Percentiles rank a stretch among this genome's conserved stretches.
These are phyloP conservation scores for Conistra vaccinii DNA, from an alignment of 2,888 invertebrate species.

Conservation along the genomic window DNA sequence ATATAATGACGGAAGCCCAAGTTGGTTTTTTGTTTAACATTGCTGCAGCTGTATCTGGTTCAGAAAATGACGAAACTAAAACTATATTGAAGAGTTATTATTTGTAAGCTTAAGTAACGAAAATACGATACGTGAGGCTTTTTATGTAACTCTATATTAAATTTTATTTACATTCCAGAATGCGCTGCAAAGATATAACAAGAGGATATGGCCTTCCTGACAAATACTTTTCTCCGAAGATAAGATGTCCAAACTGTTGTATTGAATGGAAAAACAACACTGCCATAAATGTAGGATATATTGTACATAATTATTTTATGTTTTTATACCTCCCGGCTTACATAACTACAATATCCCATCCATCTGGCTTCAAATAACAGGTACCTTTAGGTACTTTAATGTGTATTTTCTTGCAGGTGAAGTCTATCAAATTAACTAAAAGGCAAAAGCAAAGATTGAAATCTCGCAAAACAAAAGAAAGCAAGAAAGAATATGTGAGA, in stretches of 20 bases:
- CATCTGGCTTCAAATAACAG: not conserved
- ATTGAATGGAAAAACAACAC: constrained; percentile 79
- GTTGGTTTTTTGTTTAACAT: constrained; percentile 80
- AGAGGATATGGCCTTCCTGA: constrained; percentile 79
- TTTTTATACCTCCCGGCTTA: too few relatives aligned
- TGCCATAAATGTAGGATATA: constrained; percentile 73
- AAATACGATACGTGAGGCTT: not conserved
- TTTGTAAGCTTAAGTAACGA: constrained; percentile 80
- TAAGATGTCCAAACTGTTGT: constrained; percentile 82
- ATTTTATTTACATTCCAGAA: constrained; percentile 71
- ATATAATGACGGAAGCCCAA: constrained; percentile 79
- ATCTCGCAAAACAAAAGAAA: constrained; percentile 59
- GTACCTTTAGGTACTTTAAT: too few relatives aligned
- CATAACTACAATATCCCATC: too few relatives aligned
- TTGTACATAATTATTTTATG: too few relatives aligned
- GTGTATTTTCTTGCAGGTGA: constrained; percentile 73
- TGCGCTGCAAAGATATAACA: constrained; percentile 80
- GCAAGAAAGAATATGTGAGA: constrained; percentile 58
- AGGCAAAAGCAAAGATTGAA: constrained; percentile 76
- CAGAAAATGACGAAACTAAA: constrained; percentile 65
- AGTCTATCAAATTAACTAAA: constrained; percentile 74
- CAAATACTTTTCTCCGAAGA: constrained; percentile 79
- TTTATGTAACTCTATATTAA: not conserved
- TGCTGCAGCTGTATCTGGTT: constrained; percentile 70
- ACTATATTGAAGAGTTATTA: constrained; percentile 82